Conservation (phyloP, 2,888 invertebrate genomes). For the Gisinianus flammeolus region DNA sequence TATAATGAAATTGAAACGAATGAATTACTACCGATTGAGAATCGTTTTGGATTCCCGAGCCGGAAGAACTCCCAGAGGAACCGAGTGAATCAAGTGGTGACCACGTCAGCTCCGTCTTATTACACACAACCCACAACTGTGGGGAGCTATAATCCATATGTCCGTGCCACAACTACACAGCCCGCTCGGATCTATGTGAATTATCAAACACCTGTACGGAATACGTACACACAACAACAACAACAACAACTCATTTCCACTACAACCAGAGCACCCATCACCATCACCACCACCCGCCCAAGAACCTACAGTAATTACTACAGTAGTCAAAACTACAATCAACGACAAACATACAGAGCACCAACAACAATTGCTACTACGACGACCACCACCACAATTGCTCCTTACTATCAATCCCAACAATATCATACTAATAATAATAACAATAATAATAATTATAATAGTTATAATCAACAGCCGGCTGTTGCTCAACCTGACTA, state of each 20-base stretch:
- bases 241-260: slow-evolving; percentile 27
- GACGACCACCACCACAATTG: slow-evolving; percentile 14
- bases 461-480: slow-evolving; percentile 16
- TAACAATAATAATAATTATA: slow-evolving; percentile 11
- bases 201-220: background rate
- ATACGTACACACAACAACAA: slow-evolving; percentile 32
- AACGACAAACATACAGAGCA: slow-evolving; percentile 7
- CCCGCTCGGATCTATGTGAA: background rate
- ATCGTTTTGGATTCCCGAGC: slow-evolving; percentile 39
- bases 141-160: background rate
- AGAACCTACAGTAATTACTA: background rate
- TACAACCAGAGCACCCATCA: background rate
- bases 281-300: background rate
- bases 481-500: background rate
- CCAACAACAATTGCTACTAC: slow-evolving; percentile 37
- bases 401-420: slow-evolving; percentile 11
- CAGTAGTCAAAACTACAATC: slow-evolving; percentile 38
- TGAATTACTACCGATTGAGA: slow-evolving; percentile 48
- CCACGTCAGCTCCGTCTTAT: background rate
- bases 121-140: slow-evolving; percentile 34
- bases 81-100: slow-evolving; percentile 19
- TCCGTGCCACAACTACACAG: background rate
- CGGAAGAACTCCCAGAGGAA: slow-evolving; percentile 25
- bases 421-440: background rate
- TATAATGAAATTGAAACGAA: slow-evolving; percentile 58